Evolutionary conservation across 30 jellyfish, hydroid and myxozoan species (phyloP).

Genomic region (Hydractinia symbiolongicarpus): DNA sequence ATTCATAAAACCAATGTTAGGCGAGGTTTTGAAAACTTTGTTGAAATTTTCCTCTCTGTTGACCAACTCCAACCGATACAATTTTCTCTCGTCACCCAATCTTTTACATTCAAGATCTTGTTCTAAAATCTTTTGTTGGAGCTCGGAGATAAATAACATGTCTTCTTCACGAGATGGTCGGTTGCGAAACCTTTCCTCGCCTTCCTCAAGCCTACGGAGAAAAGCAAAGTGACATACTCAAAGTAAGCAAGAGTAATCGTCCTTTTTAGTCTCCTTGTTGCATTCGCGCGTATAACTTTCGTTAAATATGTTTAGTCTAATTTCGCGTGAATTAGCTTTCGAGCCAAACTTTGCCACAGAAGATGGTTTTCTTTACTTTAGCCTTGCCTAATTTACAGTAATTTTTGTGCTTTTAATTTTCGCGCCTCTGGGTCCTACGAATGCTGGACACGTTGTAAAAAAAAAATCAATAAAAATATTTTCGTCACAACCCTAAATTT

Average conservation of each 20-base stretch:
- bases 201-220: conserved; percentile 56
- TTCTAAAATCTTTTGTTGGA: conserved; percentile 37
- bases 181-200: conserved; percentile 56
- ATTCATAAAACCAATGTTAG: conserved; percentile 77
- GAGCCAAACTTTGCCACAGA: too few relatives aligned
- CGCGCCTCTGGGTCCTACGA: too few relatives aligned
- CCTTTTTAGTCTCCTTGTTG: too few relatives aligned
- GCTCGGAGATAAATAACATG: conserved; percentile 42
- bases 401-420: too few relatives aligned
- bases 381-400: too few relatives aligned
- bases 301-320: too few relatives aligned
- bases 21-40: conserved; percentile 66
- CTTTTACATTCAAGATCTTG: conserved; percentile 52
- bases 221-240: neutral
- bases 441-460: too few relatives aligned
- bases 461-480: too few relatives aligned
- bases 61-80: conserved; percentile 72
- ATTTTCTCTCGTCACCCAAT: conserved; percentile 65
- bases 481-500: too few relatives aligned
- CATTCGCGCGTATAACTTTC: too few relatives aligned
- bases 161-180: conserved; percentile 89
- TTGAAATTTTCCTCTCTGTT: conserved; percentile 89
- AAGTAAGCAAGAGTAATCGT: neutral
- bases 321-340: too few relatives aligned
- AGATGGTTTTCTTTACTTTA: too few relatives aligned